phyloP scores from a whole-genome alignment of 2,797 vertebrate genomes.

The Danio kyathit region DNA sequence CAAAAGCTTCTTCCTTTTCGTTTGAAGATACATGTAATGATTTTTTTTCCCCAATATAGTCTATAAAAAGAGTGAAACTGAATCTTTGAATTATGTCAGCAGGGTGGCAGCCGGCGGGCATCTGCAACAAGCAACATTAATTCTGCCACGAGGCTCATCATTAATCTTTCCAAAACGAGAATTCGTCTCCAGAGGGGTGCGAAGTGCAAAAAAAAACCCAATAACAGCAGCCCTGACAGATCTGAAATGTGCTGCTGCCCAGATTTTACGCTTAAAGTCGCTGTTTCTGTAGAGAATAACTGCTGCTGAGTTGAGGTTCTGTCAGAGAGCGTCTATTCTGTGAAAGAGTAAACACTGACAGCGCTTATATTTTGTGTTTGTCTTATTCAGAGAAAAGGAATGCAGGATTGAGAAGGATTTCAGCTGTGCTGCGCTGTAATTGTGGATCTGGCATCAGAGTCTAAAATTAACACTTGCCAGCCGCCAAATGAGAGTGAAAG shows the following conservation, averaged over 20 bases:
- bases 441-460: neutral
- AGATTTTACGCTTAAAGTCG: constrained; percentile 28
- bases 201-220: constrained; percentile 11
- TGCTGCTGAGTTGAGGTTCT: constrained; percentile 28
- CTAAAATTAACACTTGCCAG: too few relatives aligned
- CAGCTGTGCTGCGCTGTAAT: neutral
- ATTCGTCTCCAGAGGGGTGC: constrained; percentile 32
- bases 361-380: neutral
- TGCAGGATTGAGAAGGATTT: neutral
- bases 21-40: neutral
- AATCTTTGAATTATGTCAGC: constrained; percentile 19
- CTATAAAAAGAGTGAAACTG: neutral
- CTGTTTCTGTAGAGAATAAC: constrained; percentile 18
- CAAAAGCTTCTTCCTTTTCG: constrained; percentile 16
- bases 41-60: neutral
- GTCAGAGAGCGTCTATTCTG: constrained; percentile 11
- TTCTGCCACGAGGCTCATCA: constrained; percentile 32
- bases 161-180: constrained; percentile 45
- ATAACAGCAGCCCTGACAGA: constrained; percentile 4
- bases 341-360: constrained; percentile 3
- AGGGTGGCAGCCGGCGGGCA: neutral
- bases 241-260: constrained; percentile 23
- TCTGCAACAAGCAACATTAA: constrained; percentile 9
- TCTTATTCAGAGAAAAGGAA: constrained; percentile 1
- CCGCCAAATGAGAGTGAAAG: too few relatives aligned